These are phyloP conservation scores for Chaitophorus viminalis DNA, from an alignment of 2,888 invertebrate genomes.

Conservation along the genomic window DNA sequence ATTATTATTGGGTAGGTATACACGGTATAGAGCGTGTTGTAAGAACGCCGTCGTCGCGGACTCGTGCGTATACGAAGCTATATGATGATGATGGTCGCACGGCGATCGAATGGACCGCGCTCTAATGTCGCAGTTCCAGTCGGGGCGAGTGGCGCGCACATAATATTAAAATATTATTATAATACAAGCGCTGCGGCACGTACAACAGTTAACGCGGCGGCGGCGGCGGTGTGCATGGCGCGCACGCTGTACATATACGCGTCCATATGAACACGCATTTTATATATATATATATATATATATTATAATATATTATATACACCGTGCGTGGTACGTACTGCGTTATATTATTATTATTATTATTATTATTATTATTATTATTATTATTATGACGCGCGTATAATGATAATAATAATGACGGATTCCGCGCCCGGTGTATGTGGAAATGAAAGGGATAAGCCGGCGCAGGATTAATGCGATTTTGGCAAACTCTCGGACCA, in stretches of 20 bases:
- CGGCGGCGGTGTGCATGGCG: no score
- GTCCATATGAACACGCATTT: no score
- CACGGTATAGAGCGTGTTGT: not conserved
- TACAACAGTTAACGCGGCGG: not conserved
- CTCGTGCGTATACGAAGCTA: conserved; percentile 38
- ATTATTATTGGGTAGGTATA: not conserved
- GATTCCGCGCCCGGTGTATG: not conserved
- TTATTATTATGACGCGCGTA: not conserved
- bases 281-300: no score
- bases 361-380: no score
- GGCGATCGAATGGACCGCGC: conserved; percentile 5
- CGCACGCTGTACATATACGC: not conserved
- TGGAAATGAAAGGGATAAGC: conserved; percentile 55
- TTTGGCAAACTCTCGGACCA: conserved; percentile 37
- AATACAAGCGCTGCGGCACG: not conserved
- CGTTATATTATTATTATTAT: no score
- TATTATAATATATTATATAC: not conserved
- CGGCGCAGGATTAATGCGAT: conserved; percentile 32
- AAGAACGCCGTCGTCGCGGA: not conserved
- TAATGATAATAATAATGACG: conserved; percentile 20
- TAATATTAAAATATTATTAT: no score
- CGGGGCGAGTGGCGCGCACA: not conserved
- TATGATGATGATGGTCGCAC: not conserved
- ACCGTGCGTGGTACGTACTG: not conserved
- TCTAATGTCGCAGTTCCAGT: conserved; percentile 22